Base-by-base conservation (phyloP, 1,140 invertebrate species). In the Oncopeltus fasciatus region DNA sequence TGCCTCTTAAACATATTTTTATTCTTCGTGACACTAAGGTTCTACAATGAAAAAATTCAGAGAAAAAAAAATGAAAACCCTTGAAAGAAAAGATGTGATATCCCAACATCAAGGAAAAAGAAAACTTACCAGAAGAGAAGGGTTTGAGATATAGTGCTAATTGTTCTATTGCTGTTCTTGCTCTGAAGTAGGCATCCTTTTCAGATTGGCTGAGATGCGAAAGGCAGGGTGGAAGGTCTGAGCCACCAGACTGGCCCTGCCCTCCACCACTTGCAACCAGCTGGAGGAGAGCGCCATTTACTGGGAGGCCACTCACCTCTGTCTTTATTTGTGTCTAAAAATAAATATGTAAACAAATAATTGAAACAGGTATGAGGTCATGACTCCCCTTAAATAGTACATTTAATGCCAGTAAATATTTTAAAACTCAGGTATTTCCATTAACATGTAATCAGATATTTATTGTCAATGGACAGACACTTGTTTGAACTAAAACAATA, bases 241-340 rank as follows among this genome's bases (percentile, higher is more conserved):
- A 66, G 24, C 64, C 67, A 59, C 53, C 46, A 69, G 71, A 69
- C 59, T 71, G 71, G 14, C 59, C 65, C 38, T 57, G 31, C 58
- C 78, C 76, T 60, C 78, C 74, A 60, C 76, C 69, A 68, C 80
- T 81, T 53, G 83, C 84, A 24, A 93, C 87, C 67, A 96, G 74
- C 72, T 93, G 90, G 59, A 95, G 77, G 20, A 96, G 74, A n/a
- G 92, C 92, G 73, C 87, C 84, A 75, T 95, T 95, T 43, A 92
- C 80, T 21, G 91, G 90, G 68, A 95, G 75, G 69, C 86, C 84
- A 69, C 91, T 89, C 59, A 91, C 81, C 64, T 91, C 87, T 62
- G 84, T 83, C 62, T 83, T 88, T 69, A 95, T 89, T 28, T 77
- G 72, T 67, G 85, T 90, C 84, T 95, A 73, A 43, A 74, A 75